Base-by-base conservation (phyloP, 2,797 vertebrate genomes). In the Phrynocephalus forsythii region DNA sequence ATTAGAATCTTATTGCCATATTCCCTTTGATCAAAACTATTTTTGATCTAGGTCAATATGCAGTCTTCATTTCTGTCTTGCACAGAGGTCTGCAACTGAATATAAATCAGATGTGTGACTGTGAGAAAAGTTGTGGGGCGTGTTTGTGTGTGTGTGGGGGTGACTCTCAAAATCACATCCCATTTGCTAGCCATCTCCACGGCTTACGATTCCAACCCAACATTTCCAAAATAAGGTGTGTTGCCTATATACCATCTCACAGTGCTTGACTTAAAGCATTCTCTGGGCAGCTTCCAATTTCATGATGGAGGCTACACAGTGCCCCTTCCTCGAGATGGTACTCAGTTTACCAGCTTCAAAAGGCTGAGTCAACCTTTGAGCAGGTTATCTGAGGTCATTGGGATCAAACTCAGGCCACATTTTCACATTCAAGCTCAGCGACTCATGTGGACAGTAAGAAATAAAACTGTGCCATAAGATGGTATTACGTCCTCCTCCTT, bases 391-490 rank as follows among this genome's bases (percentile, higher is more conserved):
- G 13, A 56, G 52, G 11, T 13, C 52, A 13, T 56, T 13, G 13
- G 52, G 52, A 7, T 56, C 3, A 13, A 56, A 56, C 52, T 11
- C 9, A 11, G 52, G 52, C 52, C 52, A 8, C 13, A 11, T 5
- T 48, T 88, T 3, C 77, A 75, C 85, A 85, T 82, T 79, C 7
- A 7, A 78, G 20, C 18, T 90, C 33, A 86, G 88, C 16, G n/a
- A 2, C 85, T 2, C 26, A 22, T 11, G 16, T 15, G 80, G 1
- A 73, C 1, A 50, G 2, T 81, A 16, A 90, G 18, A 1, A 63
- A 63, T 63, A 77, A 93, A 88, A 76, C 0, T 1, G 0, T 44
- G 79, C 72, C 87, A 71, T 83, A 44, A 88, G 79, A 7, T 69
- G 87, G 80, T 84, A 88, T 91, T 77, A 85, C 7, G 28, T 69